These are phyloP conservation scores for Glandiceps talaboti DNA, from an alignment of 53 echinoderm and acorn worm species.

Conservation along the genomic window DNA sequence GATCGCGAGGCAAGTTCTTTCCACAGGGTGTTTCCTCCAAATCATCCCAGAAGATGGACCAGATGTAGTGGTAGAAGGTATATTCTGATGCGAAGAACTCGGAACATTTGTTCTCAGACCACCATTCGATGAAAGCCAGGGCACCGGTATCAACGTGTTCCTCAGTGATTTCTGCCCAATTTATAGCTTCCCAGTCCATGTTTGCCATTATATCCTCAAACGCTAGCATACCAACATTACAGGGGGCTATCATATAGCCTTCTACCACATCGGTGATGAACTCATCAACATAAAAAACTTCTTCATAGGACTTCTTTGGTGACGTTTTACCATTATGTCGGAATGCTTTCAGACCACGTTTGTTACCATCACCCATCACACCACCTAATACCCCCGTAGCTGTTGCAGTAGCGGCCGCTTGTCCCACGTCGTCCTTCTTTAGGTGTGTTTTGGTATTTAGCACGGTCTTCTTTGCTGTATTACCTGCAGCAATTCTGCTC, in stretches of 20 bases:
- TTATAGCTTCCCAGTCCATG: neutral
- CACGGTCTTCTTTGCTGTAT: neutral
- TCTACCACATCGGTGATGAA: neutral
- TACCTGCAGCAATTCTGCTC: neutral
- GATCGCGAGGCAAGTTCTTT: neutral
- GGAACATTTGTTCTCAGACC: neutral
- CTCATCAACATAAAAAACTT: neutral
- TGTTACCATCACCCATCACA: neutral
- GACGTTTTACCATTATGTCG: neutral
- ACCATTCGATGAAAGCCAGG: neutral
- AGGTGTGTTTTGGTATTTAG: neutral
- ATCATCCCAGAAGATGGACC: constrained; percentile 1
- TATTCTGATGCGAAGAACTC: neutral
- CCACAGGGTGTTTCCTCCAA: neutral
- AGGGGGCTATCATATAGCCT: neutral
- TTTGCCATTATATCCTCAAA: neutral
- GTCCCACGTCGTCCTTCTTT: neutral
- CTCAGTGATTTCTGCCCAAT: neutral
- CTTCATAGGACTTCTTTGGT: neutral
- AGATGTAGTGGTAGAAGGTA: neutral
- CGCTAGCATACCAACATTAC: neutral
- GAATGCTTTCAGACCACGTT: neutral
- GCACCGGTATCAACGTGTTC: neutral
- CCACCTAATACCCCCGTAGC: neutral
- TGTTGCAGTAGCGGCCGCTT: neutral